A percentile compares a stretch with the other conserved stretches of the same genome.
phyloP scores from a whole-genome alignment of 1,140 invertebrate genomes.

The Probaryconus sp. region DNA sequence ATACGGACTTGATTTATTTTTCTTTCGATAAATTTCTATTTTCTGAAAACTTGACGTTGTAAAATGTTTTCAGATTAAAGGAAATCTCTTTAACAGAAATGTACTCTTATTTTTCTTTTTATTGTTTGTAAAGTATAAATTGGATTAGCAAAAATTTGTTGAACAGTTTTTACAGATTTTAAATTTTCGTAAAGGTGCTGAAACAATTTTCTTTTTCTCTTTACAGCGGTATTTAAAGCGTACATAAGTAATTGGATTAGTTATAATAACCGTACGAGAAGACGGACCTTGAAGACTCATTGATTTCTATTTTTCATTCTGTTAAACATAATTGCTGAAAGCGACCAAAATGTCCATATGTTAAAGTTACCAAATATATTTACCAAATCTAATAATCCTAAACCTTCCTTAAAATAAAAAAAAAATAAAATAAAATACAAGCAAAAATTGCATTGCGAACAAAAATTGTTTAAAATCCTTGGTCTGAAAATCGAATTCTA shows the following conservation, averaged over 20 bases:
- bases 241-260: slow-evolving; percentile 20
- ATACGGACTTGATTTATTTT: too few species aligned
- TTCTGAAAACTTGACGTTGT: too few species aligned
- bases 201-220: not conserved
- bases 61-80: too few species aligned
- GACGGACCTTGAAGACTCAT: slow-evolving; percentile 26
- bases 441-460: slow-evolving; percentile 1
- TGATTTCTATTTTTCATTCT: slow-evolving; percentile 25
- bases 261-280: slow-evolving; percentile 4
- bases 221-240: too few species aligned
- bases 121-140: too few species aligned
- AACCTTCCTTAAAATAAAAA: too few species aligned
- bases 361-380: too few species aligned
- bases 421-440: not conserved
- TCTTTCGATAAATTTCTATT: too few species aligned
- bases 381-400: too few species aligned
- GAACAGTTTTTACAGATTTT: not conserved
- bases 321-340: slow-evolving; percentile 2
- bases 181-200: not conserved
- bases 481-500: slow-evolving; percentile 11
- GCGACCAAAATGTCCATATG: not conserved
- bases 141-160: too few species aligned
- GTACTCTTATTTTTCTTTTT: too few species aligned
- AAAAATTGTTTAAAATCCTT: not conserved
- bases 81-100: too few species aligned